phyloP scores from a whole-genome alignment of 1,140 invertebrate genomes.

The Grapholita molesta region DNA sequence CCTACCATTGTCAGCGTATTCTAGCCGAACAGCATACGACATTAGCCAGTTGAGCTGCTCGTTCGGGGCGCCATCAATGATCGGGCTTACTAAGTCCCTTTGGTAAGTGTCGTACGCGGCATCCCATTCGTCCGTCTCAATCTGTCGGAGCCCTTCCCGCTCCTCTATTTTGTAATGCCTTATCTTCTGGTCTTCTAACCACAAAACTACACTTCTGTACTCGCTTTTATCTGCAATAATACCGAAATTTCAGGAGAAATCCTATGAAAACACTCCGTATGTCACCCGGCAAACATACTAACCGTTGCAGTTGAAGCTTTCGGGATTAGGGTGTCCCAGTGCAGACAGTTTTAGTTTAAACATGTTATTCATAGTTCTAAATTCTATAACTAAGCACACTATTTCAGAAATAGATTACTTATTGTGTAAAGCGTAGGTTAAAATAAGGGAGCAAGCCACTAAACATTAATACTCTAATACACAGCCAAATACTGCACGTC shows the following conservation, averaged over 20 bases:
- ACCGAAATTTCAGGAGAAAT: conserved; percentile 19
- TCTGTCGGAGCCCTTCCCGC: conserved; percentile 83
- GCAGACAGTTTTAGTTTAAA: conserved; percentile 86
- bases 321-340: conserved; percentile 85
- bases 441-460: too few relatives aligned
- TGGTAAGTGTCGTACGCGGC: conserved; percentile 88
- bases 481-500: too few relatives aligned
- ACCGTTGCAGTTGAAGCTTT: conserved; percentile 84
- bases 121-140: conserved; percentile 83
- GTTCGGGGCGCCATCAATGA: conserved; percentile 60
- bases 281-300: conserved; percentile 34
- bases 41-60: conserved; percentile 92
- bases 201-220: conserved; percentile 89
- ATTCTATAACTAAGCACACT: conserved; percentile 83
- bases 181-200: conserved; percentile 97
- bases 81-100: conserved; percentile 83
- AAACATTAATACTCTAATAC: too few relatives aligned
- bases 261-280: neutral
- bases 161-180: conserved; percentile 93
- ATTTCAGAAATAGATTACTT: conserved; percentile 74
- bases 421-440: neutral
- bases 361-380: conserved; percentile 72
- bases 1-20: conserved; percentile 90
- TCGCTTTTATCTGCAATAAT: conserved; percentile 84
- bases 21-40: conserved; percentile 88